phyloP scores from a whole-genome alignment of 2,113 vertebrate species.

The Archocentrus centrarchus region DNA sequence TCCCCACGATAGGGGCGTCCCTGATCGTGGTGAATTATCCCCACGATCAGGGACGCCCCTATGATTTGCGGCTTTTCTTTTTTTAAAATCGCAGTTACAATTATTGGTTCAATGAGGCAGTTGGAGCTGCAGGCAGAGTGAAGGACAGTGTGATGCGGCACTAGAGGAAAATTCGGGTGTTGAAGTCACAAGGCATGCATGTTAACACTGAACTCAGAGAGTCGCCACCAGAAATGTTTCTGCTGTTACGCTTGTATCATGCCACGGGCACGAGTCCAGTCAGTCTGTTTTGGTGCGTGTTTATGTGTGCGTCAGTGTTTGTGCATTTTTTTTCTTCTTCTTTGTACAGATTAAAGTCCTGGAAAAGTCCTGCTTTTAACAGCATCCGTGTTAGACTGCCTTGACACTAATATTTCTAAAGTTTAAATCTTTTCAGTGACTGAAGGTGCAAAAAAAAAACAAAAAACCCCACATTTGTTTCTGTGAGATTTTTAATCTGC shows the following conservation, averaged over 20 bases:
- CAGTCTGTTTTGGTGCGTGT: constrained; percentile 40
- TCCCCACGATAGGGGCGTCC: not conserved
- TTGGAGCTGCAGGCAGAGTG: constrained; percentile 72
- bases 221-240: constrained; percentile 52
- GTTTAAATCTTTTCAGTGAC: not conserved
- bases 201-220: constrained; percentile 79
- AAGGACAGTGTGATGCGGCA: constrained; percentile 80
- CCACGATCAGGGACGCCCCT: not conserved
- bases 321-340: constrained; percentile 27
- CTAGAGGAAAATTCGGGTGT: constrained; percentile 78
- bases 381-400: not conserved
- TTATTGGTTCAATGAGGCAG: constrained; percentile 41
- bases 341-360: constrained; percentile 42
- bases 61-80: not conserved
- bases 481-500: not conserved
- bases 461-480: not conserved
- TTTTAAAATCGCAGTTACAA: not conserved
- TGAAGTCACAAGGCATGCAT: constrained; percentile 85
- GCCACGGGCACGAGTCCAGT: constrained; percentile 34
- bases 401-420: not conserved
- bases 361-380: constrained; percentile 54
- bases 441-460: constrained; percentile 17
- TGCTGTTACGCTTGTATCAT: constrained; percentile 21
- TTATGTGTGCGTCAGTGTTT: constrained; percentile 31
- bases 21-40: constrained; percentile 18